A percentile compares a stretch with the other conserved stretches of the same genome.
phyloP scores from a whole-genome alignment of 1,140 invertebrate genomes.

The Hyles vespertilio region DNA sequence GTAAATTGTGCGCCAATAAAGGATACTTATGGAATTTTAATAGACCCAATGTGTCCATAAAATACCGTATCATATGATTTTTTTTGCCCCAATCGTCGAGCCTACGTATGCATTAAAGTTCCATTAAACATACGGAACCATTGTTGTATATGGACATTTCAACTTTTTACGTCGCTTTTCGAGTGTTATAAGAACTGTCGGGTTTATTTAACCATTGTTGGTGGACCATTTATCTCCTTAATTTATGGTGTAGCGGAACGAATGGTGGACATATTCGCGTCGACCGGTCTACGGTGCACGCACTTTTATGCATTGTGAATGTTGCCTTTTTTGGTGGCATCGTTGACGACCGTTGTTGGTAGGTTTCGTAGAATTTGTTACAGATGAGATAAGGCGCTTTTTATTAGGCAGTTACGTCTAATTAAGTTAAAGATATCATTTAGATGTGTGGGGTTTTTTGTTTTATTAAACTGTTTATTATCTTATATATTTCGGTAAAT shows the following conservation, averaged over 20 bases:
- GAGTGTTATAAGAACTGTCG: constrained; percentile 55
- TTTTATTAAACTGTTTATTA: too few relatives aligned
- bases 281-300: constrained; percentile 29
- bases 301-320: constrained; percentile 31
- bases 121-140: constrained; percentile 43
- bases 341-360: neutral
- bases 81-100: constrained; percentile 43
- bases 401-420: too few relatives aligned
- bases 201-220: constrained; percentile 70
- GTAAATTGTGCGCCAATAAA: constrained; percentile 1
- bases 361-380: too few relatives aligned
- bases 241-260: constrained; percentile 65
- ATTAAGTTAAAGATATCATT: too few relatives aligned
- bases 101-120: constrained; percentile 48
- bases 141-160: constrained; percentile 39
- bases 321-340: constrained; percentile 9
- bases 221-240: constrained; percentile 67
- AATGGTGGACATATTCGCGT: constrained; percentile 64
- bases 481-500: too few relatives aligned
- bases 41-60: constrained; percentile 32
- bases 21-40: constrained; percentile 18
- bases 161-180: constrained; percentile 34
- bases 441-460: too few relatives aligned
- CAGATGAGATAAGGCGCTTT: too few relatives aligned
- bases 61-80: constrained; percentile 35